Conservation (phyloP, 92 coral and sea anemone species). For the Zoanthus gigantus region DNA sequence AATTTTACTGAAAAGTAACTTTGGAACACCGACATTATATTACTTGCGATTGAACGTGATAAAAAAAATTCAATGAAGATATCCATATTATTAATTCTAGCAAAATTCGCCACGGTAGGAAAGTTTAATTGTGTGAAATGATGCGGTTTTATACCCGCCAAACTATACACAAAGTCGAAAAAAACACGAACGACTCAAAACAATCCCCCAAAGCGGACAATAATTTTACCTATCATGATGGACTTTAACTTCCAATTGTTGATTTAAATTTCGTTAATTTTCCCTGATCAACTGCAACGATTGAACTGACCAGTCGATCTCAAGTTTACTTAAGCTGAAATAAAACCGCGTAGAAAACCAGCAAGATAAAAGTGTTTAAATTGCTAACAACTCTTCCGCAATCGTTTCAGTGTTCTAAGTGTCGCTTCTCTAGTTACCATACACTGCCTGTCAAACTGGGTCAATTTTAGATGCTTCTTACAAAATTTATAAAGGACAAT, state of each 20-base stretch:
- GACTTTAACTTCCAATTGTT: slow-evolving; percentile 5
- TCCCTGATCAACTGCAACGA: slow-evolving; percentile 5
- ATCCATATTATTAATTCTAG: slow-evolving; percentile 5
- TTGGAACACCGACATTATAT: neutral
- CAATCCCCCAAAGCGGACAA: neutral
- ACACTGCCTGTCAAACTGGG: neutral
- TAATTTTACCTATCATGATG: neutral
- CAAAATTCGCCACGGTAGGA: neutral
- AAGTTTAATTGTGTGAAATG: slow-evolving; percentile 30
- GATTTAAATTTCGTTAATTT: slow-evolving; percentile 4
- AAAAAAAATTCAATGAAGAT: neutral
- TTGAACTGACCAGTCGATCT: slow-evolving; percentile 4
- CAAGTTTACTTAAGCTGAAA: neutral
- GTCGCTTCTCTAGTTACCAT: neutral
- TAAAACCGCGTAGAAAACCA: neutral
- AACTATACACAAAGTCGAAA: neutral
- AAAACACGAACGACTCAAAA: neutral
- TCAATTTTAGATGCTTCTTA: neutral
- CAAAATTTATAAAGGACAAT: slow-evolving; percentile 32
- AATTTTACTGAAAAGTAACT: neutral
- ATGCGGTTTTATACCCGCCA: slow-evolving; percentile 34
- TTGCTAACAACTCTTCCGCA: neutral
- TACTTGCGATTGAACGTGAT: neutral
- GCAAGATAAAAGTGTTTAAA: neutral
- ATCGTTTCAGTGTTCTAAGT: neutral